Percentiles rank a stretch among this genome's conserved stretches.
Conservation (phyloP, 2,113 vertebrate genomes). For the Cromileptes altivelis region DNA sequence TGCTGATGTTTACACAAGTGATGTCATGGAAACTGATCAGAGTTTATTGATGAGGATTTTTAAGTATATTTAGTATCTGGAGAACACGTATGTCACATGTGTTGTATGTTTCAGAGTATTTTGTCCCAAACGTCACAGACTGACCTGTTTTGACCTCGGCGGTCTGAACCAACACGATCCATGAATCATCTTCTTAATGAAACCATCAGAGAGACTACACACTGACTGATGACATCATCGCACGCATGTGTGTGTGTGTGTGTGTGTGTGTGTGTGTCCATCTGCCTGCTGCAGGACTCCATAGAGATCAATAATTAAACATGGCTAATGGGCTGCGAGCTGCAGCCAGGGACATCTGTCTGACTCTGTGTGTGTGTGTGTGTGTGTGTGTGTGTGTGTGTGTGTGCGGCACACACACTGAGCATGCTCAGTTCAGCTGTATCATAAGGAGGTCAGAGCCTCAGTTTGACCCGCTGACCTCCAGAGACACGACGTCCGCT, state of each 20-base stretch:
- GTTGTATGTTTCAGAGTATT: too few species aligned
- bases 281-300: constrained; percentile 51
- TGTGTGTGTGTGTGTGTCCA: constrained; percentile 50
- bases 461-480: background rate
- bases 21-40: too few species aligned
- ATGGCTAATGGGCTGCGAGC: constrained; percentile 51
- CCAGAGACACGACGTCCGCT: background rate
- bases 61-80: too few species aligned
- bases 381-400: background rate
- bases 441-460: constrained; percentile 49
- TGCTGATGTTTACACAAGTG: too few species aligned
- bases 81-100: too few species aligned
- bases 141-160: too few species aligned
- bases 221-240: constrained; percentile 42
- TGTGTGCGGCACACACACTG: constrained; percentile 1
- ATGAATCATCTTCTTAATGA: constrained; percentile 8
- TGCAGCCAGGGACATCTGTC: constrained; percentile 56
- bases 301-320: constrained; percentile 75
- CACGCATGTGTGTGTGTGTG: constrained; percentile 27
- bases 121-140: too few species aligned
- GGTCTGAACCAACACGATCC: too few species aligned
- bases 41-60: too few species aligned
- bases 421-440: constrained; percentile 36
- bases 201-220: constrained; percentile 10
- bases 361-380: constrained; percentile 13